Percentiles rank a stretch among this genome's conserved stretches.
phyloP scores from a whole-genome alignment of 2,797 vertebrate genomes.

The Nasua narica region DNA sequence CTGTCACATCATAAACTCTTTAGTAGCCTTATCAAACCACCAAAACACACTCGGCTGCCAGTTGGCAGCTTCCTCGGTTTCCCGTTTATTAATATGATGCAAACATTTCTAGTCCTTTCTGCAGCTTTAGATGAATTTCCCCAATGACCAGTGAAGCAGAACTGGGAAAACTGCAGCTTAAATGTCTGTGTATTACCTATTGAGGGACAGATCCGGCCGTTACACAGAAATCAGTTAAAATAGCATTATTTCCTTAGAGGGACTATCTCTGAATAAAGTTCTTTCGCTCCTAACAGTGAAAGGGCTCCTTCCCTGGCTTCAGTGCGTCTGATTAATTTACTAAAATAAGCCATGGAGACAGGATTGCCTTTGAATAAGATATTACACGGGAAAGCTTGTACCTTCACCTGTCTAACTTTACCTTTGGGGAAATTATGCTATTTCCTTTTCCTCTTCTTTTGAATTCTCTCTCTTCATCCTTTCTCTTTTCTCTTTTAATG shows the following conservation, averaged over 20 bases:
- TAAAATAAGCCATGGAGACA: slow-evolving; percentile 81
- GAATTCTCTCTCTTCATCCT: slow-evolving; percentile 33
- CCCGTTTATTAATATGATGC: slow-evolving; percentile 86
- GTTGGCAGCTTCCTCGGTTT: slow-evolving; percentile 86
- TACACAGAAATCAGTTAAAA: slow-evolving; percentile 78
- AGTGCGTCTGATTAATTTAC: slow-evolving; percentile 79
- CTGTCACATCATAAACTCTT: slow-evolving; percentile 97
- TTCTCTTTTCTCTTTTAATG: not conserved
- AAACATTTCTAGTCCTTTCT: slow-evolving; percentile 84
- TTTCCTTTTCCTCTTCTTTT: slow-evolving; percentile 23
- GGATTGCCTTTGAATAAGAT: slow-evolving; percentile 77
- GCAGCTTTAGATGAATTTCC: slow-evolving; percentile 84
- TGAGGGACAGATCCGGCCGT: slow-evolving; percentile 75
- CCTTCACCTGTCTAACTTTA: slow-evolving; percentile 80
- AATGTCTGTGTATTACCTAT: slow-evolving; percentile 74
- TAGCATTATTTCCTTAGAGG: slow-evolving; percentile 78
- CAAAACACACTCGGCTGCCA: slow-evolving; percentile 88
- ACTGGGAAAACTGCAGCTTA: slow-evolving; percentile 78
- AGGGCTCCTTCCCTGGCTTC: slow-evolving; percentile 73
- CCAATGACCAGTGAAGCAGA: slow-evolving; percentile 81
- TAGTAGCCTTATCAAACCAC: slow-evolving; percentile 91
- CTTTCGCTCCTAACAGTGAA: slow-evolving; percentile 77
- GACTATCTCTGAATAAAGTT: slow-evolving; percentile 76
- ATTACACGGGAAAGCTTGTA: slow-evolving; percentile 78
- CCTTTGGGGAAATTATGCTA: slow-evolving; percentile 76